Evolutionary conservation across 2,113 vertebrate genomes (phyloP).

Genomic region (Eclectus roratus): DNA sequence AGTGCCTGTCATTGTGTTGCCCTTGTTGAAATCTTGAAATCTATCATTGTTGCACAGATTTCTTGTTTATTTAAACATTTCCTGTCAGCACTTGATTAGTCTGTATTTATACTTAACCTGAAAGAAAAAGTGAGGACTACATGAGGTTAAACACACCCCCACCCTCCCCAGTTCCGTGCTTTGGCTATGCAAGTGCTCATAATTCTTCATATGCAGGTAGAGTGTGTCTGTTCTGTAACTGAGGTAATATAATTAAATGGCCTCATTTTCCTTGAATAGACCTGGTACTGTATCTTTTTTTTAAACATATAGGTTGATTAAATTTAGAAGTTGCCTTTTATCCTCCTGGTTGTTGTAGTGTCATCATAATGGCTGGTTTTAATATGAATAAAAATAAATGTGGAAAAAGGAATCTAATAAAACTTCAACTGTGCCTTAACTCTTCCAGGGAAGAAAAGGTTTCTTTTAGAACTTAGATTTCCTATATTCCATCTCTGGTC

Average conservation of each 20-base stretch:
- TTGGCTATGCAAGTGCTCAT: neutral
- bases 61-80: slow-evolving; percentile 77
- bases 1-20: slow-evolving; percentile 59
- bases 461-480: neutral
- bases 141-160: neutral
- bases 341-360: neutral
- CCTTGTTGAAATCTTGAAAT: slow-evolving; percentile 67
- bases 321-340: neutral
- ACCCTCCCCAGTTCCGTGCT: neutral
- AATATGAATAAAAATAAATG: neutral
- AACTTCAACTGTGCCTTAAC: neutral
- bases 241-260: neutral
- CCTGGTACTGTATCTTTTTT: neutral
- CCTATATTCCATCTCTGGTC: neutral
- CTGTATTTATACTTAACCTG: slow-evolving; percentile 45
- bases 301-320: neutral
- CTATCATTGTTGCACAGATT: slow-evolving; percentile 70
- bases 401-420: neutral
- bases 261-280: neutral
- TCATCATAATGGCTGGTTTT: neutral
- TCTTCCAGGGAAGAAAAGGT: neutral
- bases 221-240: neutral
- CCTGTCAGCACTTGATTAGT: slow-evolving; percentile 67
- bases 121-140: neutral
- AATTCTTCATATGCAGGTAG: neutral